Percentiles rank a stretch among this genome's conserved stretches.
These are phyloP conservation scores for Anguilla anguilla DNA, from an alignment of 2,797 vertebrate species.

Conservation along the genomic window DNA sequence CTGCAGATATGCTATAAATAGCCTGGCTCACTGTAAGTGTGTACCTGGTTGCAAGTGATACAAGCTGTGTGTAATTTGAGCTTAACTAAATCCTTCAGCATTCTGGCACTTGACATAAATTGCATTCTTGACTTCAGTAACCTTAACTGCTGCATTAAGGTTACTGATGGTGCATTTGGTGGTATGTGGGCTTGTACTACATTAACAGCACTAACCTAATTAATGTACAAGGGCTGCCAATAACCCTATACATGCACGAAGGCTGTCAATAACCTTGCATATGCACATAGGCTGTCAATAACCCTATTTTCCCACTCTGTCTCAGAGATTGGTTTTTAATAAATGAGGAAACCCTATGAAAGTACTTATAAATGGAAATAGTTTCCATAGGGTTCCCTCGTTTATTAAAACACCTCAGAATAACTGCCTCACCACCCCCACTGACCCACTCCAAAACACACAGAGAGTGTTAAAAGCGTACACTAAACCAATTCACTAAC, in stretches of 20 bases:
- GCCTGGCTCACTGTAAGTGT: background rate
- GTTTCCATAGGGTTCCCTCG: too few species aligned
- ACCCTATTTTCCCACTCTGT: background rate
- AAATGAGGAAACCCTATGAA: background rate
- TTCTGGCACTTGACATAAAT: background rate
- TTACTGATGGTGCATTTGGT: background rate
- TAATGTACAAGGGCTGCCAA: background rate
- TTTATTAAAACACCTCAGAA: background rate
- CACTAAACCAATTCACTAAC: background rate
- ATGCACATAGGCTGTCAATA: background rate
- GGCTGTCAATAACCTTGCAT: background rate
- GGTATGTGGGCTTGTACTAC: background rate
- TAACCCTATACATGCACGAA: background rate
- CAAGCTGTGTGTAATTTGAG: background rate
- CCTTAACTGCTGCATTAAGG: background rate
- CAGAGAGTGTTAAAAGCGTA: background rate
- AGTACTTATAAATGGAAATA: background rate
- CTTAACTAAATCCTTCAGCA: background rate
- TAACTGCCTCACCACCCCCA: background rate
- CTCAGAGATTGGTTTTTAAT: background rate
- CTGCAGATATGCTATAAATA: background rate
- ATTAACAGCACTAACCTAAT: background rate
- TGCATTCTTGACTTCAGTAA: background rate
- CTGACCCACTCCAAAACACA: background rate
- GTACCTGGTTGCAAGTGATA: background rate